Evolutionary conservation across 2,888 invertebrate species (phyloP).

Genomic region (Pandemis heparana): DNA sequence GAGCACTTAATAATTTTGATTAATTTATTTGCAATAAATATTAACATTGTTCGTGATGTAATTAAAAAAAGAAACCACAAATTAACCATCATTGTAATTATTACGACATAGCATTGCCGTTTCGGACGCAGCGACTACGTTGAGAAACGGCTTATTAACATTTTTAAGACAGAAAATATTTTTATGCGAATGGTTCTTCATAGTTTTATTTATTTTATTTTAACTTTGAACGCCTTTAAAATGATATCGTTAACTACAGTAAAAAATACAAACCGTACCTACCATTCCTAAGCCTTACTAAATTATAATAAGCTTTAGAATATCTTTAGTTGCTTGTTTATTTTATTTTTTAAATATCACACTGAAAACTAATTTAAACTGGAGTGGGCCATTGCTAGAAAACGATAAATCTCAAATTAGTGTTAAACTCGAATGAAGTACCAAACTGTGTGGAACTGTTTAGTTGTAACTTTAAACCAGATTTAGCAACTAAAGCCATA

Average conservation of each 20-base stretch:
- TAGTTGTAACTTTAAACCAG: too few relatives aligned
- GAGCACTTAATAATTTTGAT: slow-evolving; percentile 12
- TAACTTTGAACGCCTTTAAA: too few relatives aligned
- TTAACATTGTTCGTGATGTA: slow-evolving; percentile 31
- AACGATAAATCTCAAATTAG: too few relatives aligned
- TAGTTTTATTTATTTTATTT: background rate
- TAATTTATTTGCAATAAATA: slow-evolving; percentile 41
- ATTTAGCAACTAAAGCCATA: too few relatives aligned
- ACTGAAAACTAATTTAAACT: too few relatives aligned
- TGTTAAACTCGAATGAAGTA: too few relatives aligned
- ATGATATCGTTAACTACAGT: background rate
- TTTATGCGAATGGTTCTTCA: background rate
- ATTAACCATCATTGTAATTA: slow-evolving; percentile 9
- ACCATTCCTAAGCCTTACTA: too few relatives aligned
- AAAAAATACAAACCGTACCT: background rate
- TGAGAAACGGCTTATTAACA: background rate
- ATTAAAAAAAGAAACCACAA: background rate
- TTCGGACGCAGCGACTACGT: slow-evolving; percentile 10
- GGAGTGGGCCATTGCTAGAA: too few relatives aligned
- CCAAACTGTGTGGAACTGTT: too few relatives aligned
- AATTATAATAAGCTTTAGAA: too few relatives aligned
- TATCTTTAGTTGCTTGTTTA: too few relatives aligned
- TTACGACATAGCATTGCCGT: slow-evolving; percentile 29
- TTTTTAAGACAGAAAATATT: background rate
- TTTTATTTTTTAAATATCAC: background rate